These are phyloP conservation scores for Chaetops frenatus DNA, from an alignment of 2,113 vertebrate species.

Conservation along the genomic window DNA sequence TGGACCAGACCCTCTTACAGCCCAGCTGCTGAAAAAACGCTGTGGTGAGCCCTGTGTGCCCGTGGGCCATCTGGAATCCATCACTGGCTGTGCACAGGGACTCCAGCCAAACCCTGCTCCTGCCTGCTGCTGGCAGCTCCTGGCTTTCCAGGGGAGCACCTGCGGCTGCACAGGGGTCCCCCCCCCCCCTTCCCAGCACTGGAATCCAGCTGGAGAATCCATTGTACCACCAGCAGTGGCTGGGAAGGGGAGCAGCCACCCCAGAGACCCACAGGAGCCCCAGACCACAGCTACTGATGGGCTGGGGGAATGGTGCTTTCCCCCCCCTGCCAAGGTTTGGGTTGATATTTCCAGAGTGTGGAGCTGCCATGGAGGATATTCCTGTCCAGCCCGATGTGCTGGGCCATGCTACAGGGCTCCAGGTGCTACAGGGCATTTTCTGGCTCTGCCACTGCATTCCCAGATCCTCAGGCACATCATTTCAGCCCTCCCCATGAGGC, in stretches of 20 bases:
- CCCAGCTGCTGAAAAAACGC: neutral
- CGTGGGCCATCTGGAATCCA: slow-evolving; percentile 40
- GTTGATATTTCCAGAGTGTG: rapidly evolving
- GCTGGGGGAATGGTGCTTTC: rapidly evolving
- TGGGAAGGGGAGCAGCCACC: neutral
- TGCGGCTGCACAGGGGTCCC: neutral
- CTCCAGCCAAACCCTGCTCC: neutral
- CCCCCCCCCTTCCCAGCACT: neutral
- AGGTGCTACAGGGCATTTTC: neutral
- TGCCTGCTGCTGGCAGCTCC: neutral
- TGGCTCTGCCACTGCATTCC: neutral
- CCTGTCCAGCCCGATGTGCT: neutral
- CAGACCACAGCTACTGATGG: rapidly evolving
- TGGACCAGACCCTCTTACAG: neutral
- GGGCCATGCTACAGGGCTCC: neutral
- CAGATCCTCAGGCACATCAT: neutral
- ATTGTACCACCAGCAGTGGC: rapidly evolving
- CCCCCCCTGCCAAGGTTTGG: rapidly evolving
- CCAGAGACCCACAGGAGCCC: neutral
- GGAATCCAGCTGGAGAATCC: neutral
- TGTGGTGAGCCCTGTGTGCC: neutral
- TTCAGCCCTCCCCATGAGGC: neutral
- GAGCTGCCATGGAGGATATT: neutral
- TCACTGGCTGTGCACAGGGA: neutral
- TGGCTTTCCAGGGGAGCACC: neutral